A percentile compares a stretch with the other conserved stretches of the same genome.
Evolutionary conservation across 2,113 vertebrate genomes (phyloP).

Genomic region (Serinus canaria): DNA sequence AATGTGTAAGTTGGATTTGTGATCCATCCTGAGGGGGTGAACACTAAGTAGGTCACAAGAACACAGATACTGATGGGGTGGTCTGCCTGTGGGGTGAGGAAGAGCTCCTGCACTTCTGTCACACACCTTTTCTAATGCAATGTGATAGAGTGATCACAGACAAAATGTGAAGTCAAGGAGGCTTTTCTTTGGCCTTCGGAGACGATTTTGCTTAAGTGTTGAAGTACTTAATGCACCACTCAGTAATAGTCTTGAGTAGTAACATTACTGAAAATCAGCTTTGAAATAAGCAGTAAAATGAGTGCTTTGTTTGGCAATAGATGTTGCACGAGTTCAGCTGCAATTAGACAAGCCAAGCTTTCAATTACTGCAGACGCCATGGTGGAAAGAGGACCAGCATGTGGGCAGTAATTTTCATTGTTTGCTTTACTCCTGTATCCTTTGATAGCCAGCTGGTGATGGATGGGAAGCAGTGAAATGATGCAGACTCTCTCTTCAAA

Average conservation of each 20-base stretch:
- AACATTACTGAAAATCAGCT: background rate
- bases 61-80: background rate
- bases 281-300: background rate
- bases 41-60: background rate
- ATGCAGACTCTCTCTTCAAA: background rate
- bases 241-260: background rate
- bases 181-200: background rate
- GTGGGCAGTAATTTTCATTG: constrained; percentile 43
- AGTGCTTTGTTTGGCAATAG: background rate
- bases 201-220: background rate
- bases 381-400: background rate
- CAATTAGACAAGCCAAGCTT: background rate
- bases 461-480: constrained; percentile 1
- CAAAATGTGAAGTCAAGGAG: background rate
- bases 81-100: background rate
- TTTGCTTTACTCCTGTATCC: constrained; percentile 30
- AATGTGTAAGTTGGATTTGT: background rate
- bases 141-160: background rate
- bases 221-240: background rate
- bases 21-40: background rate
- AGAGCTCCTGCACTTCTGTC: background rate
- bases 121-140: background rate
- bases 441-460: constrained; percentile 41
- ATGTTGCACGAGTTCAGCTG: background rate
- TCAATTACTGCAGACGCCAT: background rate